Evolutionary conservation across 2,888 invertebrate species (phyloP).

Genomic region (Adelognathus sp.): DNA sequence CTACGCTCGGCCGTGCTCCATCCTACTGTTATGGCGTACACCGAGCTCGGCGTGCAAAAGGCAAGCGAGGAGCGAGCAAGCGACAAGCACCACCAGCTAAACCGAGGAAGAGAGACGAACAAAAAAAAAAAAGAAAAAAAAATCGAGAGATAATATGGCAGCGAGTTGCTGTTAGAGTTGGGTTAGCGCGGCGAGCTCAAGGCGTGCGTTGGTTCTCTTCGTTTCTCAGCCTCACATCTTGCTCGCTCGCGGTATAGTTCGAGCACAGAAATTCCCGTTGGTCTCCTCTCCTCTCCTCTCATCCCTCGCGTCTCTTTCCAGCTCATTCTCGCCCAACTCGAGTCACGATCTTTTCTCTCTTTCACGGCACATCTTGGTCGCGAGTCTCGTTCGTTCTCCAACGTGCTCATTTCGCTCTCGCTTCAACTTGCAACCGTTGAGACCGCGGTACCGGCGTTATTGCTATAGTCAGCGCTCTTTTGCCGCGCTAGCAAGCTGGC

Average conservation of each 20-base stretch:
- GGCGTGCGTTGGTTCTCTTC: conserved; percentile 42
- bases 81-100: too few relatives aligned
- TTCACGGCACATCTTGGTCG: conserved; percentile 11
- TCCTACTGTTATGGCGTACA: conserved; percentile 72
- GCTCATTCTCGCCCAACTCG: neutral
- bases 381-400: conserved; percentile 24
- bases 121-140: conserved; percentile 28
- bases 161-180: conserved; percentile 14
- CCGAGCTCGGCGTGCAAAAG: conserved; percentile 58
- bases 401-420: conserved; percentile 44
- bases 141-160: conserved; percentile 42
- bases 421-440: conserved; percentile 55
- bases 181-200: conserved; percentile 36
- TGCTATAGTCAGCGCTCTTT: conserved; percentile 61
- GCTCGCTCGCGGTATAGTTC: conserved; percentile 61
- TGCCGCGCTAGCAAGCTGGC: conserved; percentile 32
- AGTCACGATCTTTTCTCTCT: conserved; percentile 17
- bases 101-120: conserved; percentile 28
- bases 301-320: conserved; percentile 50
- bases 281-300: conserved; percentile 58
- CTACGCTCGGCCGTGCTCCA: conserved; percentile 71
- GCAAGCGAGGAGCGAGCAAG: conserved; percentile 22
- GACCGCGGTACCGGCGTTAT: conserved; percentile 58
- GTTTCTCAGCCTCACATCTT: conserved; percentile 28
- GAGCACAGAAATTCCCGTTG: conserved; percentile 75